phyloP scores from a whole-genome alignment of 2,113 vertebrate genomes.

The Oxygymnocypris stewartii region DNA sequence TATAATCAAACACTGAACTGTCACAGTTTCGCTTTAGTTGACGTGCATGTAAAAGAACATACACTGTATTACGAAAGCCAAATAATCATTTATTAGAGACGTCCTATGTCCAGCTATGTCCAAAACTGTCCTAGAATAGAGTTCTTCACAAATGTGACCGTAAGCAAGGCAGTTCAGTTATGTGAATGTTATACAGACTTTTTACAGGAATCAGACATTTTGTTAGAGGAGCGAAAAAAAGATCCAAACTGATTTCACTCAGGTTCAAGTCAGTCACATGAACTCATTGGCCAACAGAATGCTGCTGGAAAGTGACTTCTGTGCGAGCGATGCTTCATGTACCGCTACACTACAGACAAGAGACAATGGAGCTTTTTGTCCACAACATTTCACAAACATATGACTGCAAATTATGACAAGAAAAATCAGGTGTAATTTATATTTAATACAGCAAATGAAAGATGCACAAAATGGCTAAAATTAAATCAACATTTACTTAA shows the following conservation, averaged over 20 bases:
- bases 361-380: not conserved
- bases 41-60: not conserved
- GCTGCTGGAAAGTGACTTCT: not conserved
- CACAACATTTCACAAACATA: not conserved
- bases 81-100: not conserved
- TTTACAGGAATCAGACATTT: not conserved
- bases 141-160: not conserved
- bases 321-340: not conserved
- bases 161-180: too few relatives aligned
- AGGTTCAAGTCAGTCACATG: too few relatives aligned
- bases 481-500: too few relatives aligned
- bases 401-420: not conserved
- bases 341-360: not conserved
- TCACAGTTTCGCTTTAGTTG: not conserved
- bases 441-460: too few relatives aligned
- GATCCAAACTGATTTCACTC: not conserved
- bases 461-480: too few relatives aligned
- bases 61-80: not conserved
- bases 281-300: not conserved
- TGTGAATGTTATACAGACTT: not conserved
- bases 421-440: too few relatives aligned
- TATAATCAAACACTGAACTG: slow-evolving; percentile 44
- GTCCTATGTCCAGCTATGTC: not conserved
- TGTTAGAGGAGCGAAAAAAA: not conserved
- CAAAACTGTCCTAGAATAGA: not conserved